Evolutionary conservation across 1,140 invertebrate genomes (phyloP), one percentile per base, ranked within the genome.

Genomic region (Zaprionus taronus): DNA sequence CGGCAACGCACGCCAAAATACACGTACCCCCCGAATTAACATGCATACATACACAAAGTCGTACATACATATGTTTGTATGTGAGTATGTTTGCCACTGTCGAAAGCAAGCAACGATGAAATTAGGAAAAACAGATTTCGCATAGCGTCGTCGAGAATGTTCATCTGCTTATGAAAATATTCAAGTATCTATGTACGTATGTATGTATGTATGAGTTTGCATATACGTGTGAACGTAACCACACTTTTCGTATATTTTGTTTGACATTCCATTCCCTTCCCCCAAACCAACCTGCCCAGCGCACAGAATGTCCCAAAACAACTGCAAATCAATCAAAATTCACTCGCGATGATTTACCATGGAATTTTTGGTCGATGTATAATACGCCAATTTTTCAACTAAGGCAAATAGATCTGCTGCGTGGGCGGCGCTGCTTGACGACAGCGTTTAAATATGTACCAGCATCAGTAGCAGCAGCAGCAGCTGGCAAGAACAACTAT

Each of bases 281-380:
- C 38, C 24, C 24, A 26, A 26, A 26, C 24, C 24, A 26, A 4
- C 5, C 24, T 26, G 24, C 24, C 24, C 24, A 26, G 24, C 44
- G 69, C 65, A 57, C 47, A 76, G 12, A 28, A 20, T 51, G 14
- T 49, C 11, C 41, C 38, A 53, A 36, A 15, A 68, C 67, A 76
- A 69, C 65, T 74, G 66, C 74, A 81, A 89, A 87, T 87, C 83
- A 89, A 87, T 87, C 83, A 87, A 89, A 89, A 78, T 89, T 89
- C 72, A 44, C 73, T 67, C 36, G 65, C 71, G 78, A 79, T 89
- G 83, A 89, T 87, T 87, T 87, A 86, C 64, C 78, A 81, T 81
- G 81, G 80, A 83, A 89, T 89, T 83, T 72, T 81, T 89, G 56
- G 69, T 49, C 60, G 62, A 72, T 77, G 84, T 80, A 62, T 80